Percentiles rank a stretch among this genome's conserved stretches.
These are phyloP conservation scores for Eumeta japonica DNA, from an alignment of 1,140 invertebrate species.

Conservation along the genomic window DNA sequence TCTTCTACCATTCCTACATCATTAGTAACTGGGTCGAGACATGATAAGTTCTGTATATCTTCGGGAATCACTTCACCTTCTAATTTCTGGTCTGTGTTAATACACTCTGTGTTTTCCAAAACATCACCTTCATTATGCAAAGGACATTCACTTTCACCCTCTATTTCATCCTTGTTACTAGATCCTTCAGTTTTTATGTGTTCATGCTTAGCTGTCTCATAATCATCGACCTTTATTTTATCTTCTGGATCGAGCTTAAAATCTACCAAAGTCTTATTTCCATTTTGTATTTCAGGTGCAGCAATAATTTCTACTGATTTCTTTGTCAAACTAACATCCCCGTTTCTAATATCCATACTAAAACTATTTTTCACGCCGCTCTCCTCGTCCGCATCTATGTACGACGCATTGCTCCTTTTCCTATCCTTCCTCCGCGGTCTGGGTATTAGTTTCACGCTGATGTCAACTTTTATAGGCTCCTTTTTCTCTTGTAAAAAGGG, in stretches of 20 bases:
- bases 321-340: slow-evolving; percentile 32
- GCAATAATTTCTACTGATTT: slow-evolving; percentile 30
- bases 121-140: too few relatives aligned
- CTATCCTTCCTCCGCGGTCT: slow-evolving; percentile 57
- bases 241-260: too few relatives aligned
- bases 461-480: slow-evolving; percentile 75
- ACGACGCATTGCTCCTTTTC: slow-evolving; percentile 30
- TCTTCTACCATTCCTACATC: too few relatives aligned
- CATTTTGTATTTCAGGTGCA: not conserved
- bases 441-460: slow-evolving; percentile 75
- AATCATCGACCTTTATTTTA: too few relatives aligned
- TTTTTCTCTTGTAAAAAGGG: slow-evolving; percentile 71
- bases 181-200: too few relatives aligned
- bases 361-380: slow-evolving; percentile 38
- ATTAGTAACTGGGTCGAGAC: too few relatives aligned
- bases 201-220: too few relatives aligned
- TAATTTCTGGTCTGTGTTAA: too few relatives aligned
- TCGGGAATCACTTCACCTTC: too few relatives aligned
- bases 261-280: too few relatives aligned
- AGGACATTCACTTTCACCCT: not conserved
- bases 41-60: too few relatives aligned
- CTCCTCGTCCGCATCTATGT: slow-evolving; percentile 23
- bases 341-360: slow-evolving; percentile 43
- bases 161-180: not conserved
- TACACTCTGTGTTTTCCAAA: too few relatives aligned